Evolutionary conservation across 2,113 vertebrate species (phyloP), one percentile per base, ranked within the genome.

Genomic region (Odocoileus virginianus): DNA sequence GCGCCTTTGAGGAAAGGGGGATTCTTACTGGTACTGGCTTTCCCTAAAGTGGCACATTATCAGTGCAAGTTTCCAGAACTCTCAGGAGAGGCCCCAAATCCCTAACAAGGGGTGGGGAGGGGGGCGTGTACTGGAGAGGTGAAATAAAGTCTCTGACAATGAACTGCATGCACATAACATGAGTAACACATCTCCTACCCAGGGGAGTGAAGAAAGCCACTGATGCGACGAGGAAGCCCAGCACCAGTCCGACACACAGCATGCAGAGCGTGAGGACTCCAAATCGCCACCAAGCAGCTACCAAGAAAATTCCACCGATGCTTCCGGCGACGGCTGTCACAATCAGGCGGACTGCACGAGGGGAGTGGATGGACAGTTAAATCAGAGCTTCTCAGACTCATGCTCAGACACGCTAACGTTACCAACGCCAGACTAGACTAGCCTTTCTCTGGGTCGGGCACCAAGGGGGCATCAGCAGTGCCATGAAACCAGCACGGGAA

Each of bases 281-380:
- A 25, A 99, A 99, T 52, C 99, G 98, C 99, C 99, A 99, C 99
- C 99, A 99, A n/a, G 97, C 98, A 91, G 99, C 99, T 60, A 99
- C 99, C 98, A 99, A 94, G 94, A 99, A 33, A 71, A 99, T 97
- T 0, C 99, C 99, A 21, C 99, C 99, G 6, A 98, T 7, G 19
- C 99, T 92, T 27, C 99, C 99, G 5, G 99, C 97, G 25, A 99
- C n/a, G 0, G 99, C 99, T 0, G 99, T 99, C 98, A 99, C 88
- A 21, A 97, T 96, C 95, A 99, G 98, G 11, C 99, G 98, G 43
- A 98, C 99, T 99, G 98, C 30, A 57, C 78, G 87, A 90, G 89
- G 74, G 30, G 7, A 87, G 28, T 19, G 40, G 28, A n/a, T 1
- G 27, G 87, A 74, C 47, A 16, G 45, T 54, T 58, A 30, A 23